Evolutionary conservation across 2,888 invertebrate species (phyloP), one percentile per base, ranked within the genome.

Genomic region (Busseola fusca): DNA sequence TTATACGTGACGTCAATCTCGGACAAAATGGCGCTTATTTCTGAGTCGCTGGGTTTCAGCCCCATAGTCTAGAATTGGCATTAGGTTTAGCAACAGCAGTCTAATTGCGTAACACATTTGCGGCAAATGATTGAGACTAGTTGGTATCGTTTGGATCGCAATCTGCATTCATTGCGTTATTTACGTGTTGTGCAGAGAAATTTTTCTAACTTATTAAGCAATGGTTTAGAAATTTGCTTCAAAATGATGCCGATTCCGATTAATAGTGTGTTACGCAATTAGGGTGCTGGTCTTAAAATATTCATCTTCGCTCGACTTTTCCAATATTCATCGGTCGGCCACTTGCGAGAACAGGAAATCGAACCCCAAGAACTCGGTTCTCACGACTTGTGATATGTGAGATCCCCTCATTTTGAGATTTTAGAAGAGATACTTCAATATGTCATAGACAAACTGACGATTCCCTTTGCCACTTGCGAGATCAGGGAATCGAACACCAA

Each of bases 1-100:
- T 98, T 97, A 95, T 98, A 98, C 78, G 97, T 97, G 86, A 97
- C 95, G 94, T 98, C 98, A 84, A 99, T 97, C 95, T 99, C 98
- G 87, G 97, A 97, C 82, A 98, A 96, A 87, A 99, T 96, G 64
- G 97, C 96, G 91, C 98, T 98, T 84, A 98, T 96, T 92, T 98
- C 97, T 37, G 96, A 96, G 74, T 97, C 97, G 60, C 92, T 92
- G 81, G 97, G 94, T 91, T 96, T 96, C 91, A 97, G 93, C 84
- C 97, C 97, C 95, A 97, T 95, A 87, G 94, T 96, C 97, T 97
- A 96, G 86, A 96, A 94, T 82, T 73, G 77, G 81, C 82, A 82
- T 34, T 69, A 58, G 72, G 37, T 76, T 70, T 57, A 74, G 57
- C 59, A 76, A 34, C 27, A 27, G n/a, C n/a, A n/a, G n/a, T n/a